phyloP scores from a whole-genome alignment of 2,888 invertebrate species.

The Ischnus inquisitorius region DNA sequence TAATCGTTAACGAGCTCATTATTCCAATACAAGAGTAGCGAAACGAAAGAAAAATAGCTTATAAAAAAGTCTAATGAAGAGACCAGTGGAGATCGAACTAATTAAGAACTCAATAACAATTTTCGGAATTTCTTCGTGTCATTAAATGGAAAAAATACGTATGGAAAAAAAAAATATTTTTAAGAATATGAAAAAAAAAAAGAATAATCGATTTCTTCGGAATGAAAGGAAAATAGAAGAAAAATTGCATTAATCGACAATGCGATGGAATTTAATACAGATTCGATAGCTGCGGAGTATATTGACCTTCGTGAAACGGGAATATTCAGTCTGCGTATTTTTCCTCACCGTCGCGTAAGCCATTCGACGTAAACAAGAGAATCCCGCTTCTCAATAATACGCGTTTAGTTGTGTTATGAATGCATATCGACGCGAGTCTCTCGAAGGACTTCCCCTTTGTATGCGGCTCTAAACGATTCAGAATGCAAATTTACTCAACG shows the following conservation, averaged over 20 bases:
- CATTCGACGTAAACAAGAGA: constrained; percentile 31
- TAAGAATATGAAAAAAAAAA: too few relatives aligned
- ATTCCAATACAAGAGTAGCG: constrained; percentile 4
- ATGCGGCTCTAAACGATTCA: not conserved
- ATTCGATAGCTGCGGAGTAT: constrained; percentile 33
- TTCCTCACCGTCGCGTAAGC: constrained; percentile 22
- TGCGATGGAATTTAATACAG: not conserved
- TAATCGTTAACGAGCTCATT: constrained; percentile 17
- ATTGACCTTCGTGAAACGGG: constrained; percentile 40
- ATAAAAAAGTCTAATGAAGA: not conserved
- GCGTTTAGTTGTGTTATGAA: constrained; percentile 3
- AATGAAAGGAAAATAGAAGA: too few relatives aligned
- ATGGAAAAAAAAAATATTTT: too few relatives aligned
- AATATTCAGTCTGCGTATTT: constrained; percentile 40
- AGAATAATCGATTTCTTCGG: too few relatives aligned
- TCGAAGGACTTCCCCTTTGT: not conserved
- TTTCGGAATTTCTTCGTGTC: too few relatives aligned
- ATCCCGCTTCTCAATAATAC: constrained; percentile 47
- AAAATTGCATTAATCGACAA: too few relatives aligned
- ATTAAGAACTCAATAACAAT: too few relatives aligned
- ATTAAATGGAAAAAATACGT: too few relatives aligned
- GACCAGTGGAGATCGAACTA: not conserved
- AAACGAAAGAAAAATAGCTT: constrained; percentile 14
- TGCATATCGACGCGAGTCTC: not conserved
- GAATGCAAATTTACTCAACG: constrained; percentile 2